phyloP scores from a whole-genome alignment of 2,113 vertebrate species.

The Xiphophorus maculatus region DNA sequence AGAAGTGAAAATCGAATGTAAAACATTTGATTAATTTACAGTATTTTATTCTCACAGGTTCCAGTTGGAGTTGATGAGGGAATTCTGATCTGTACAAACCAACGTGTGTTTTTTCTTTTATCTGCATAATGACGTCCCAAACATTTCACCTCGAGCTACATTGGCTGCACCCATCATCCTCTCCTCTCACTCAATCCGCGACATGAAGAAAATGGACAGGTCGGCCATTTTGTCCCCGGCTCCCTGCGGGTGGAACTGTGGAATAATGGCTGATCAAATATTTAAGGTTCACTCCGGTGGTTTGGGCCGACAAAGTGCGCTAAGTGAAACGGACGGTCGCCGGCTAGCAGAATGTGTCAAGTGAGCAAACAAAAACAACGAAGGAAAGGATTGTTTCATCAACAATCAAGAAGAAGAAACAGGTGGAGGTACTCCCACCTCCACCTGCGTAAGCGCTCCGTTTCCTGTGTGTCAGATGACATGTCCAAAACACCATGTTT shows the following conservation, averaged over 20 bases:
- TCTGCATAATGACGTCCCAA: conserved; percentile 43
- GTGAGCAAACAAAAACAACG: conserved; percentile 8
- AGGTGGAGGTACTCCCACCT: conserved; percentile 25
- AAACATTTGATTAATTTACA: conserved; percentile 63
- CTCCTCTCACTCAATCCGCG: conserved; percentile 33
- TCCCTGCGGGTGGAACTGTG: conserved; percentile 43
- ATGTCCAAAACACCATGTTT: conserved; percentile 39
- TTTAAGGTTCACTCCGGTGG: conserved; percentile 79
- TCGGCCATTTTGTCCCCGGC: conserved; percentile 35
- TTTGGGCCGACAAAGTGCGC: conserved; percentile 34
- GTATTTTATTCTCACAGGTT: conserved; percentile 62
- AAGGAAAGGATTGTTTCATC: conserved; percentile 51
- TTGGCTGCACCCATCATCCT: conserved; percentile 42
- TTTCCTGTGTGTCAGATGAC: conserved; percentile 46
- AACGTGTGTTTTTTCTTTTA: conserved; percentile 28
- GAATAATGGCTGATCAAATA: conserved; percentile 83
- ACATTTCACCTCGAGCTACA: conserved; percentile 52
- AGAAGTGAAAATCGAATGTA: conserved; percentile 65
- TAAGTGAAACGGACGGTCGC: conserved; percentile 49
- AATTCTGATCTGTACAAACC: conserved; percentile 62
- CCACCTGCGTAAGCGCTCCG: conserved; percentile 15
- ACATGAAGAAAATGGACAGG: conserved; percentile 60
- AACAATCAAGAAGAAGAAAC: conserved; percentile 41
- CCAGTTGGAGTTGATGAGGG: conserved; percentile 67
- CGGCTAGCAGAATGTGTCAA: conserved; percentile 36